These are phyloP conservation scores for Drosophila yooni DNA, from an alignment of 2,888 invertebrate species.

Conservation along the genomic window DNA sequence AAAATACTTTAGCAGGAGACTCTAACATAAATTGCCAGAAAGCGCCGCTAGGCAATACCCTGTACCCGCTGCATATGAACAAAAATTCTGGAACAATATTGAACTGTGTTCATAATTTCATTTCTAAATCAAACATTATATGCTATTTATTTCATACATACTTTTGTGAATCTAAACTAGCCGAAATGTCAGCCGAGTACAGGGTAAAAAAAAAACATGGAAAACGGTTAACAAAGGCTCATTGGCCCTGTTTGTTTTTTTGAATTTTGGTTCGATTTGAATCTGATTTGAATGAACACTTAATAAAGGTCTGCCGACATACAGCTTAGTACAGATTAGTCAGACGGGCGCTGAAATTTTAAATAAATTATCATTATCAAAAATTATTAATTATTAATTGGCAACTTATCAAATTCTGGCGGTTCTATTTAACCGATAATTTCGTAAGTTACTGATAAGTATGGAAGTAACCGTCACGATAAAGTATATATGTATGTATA, in stretches of 20 bases:
- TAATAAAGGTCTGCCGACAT: constrained; percentile 14
- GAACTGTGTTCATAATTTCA: not conserved
- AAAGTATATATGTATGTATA: no score
- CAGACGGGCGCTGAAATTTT: not conserved
- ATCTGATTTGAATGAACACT: constrained; percentile 11
- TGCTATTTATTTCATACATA: not conserved
- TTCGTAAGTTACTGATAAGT: no score
- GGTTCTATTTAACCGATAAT: no score
- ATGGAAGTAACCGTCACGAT: no score
- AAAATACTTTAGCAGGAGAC: constrained; percentile 16
- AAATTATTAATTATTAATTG: not conserved
- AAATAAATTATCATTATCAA: not conserved
- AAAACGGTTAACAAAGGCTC: not conserved
- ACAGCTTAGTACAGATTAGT: not conserved
- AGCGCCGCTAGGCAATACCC: not conserved
- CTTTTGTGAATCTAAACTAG: not conserved
- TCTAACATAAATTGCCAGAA: not conserved
- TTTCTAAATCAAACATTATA: not conserved
- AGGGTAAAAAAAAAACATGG: not conserved
- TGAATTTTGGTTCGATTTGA: constrained; percentile 8
- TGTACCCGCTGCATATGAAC: not conserved
- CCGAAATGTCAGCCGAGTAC: not conserved
- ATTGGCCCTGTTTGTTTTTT: constrained; percentile 2
- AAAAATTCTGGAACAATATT: not conserved
- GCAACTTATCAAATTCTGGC: no score